Evolutionary conservation across 37 sponge, comb jelly and placozoan genomes (phyloP).

Genomic region (Corticium candelabrum): DNA sequence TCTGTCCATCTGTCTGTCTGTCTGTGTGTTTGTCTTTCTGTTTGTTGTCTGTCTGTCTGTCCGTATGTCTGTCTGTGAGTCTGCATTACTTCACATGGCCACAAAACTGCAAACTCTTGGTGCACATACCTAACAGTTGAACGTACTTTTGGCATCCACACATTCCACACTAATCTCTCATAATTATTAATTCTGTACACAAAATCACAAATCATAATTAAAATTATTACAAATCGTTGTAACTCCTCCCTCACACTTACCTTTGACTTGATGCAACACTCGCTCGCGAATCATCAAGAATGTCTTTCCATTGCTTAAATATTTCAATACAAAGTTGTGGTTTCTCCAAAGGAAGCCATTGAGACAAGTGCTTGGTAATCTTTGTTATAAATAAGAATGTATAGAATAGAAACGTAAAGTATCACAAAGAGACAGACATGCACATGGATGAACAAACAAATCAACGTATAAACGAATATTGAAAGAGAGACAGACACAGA

Average conservation of each 20-base stretch:
- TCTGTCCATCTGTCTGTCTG: no score
- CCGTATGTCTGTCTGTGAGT: no score
- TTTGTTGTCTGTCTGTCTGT: no score
- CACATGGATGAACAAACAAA: neutral
- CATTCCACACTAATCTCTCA: conserved; percentile 79
- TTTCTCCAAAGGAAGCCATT: neutral
- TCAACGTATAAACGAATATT: neutral
- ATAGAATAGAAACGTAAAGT: neutral
- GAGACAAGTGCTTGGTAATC: neutral
- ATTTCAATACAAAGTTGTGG: neutral
- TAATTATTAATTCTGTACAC: conserved; percentile 53
- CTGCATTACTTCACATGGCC: neutral
- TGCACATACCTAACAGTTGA: conserved; percentile 5
- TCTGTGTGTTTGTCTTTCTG: no score
- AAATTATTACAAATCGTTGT: neutral
- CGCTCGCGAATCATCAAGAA: no score
- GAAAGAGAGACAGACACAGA: neutral
- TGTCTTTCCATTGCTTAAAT: conserved; percentile 1
- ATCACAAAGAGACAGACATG: neutral
- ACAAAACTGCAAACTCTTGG: neutral
- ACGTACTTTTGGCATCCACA: conserved; percentile 86
- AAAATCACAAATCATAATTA: neutral
- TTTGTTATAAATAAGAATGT: no score
- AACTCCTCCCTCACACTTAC: no score
- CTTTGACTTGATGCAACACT: no score